These are phyloP conservation scores for Danio choprae DNA, from an alignment of 2,797 vertebrate genomes.

Conservation along the genomic window DNA sequence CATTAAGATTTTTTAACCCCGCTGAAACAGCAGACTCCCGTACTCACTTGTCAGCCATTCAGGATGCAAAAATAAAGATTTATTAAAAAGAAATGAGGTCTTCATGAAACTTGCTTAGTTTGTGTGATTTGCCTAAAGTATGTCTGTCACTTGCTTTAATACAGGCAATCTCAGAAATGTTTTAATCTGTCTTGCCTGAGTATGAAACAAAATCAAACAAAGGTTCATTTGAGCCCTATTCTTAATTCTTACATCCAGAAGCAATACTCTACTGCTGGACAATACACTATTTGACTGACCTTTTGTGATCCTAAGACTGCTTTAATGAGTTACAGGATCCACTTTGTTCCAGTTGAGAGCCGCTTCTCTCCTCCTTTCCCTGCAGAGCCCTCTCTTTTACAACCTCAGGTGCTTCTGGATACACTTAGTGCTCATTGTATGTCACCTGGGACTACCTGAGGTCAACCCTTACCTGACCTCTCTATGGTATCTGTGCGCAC, in stretches of 20 bases:
- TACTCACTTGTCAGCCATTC: background rate
- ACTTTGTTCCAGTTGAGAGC: conserved; percentile 36
- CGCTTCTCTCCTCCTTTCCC: conserved; percentile 21
- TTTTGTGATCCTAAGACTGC: conserved; percentile 46
- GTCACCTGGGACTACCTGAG: conserved; percentile 67
- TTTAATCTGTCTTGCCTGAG: background rate
- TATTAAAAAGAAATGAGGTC: background rate
- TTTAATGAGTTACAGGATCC: conserved; percentile 53
- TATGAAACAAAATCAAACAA: background rate
- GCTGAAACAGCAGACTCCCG: no score
- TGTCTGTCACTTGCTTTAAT: no score
- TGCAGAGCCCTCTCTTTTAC: conserved; percentile 52
- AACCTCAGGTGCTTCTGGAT: conserved; percentile 63
- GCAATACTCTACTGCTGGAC: background rate
- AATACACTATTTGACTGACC: conserved; percentile 34
- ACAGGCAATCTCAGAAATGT: background rate
- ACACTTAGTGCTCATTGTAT: conserved; percentile 65
- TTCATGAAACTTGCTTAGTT: no score
- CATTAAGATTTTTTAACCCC: no score
- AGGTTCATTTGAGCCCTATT: background rate
- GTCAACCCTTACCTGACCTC: conserved; percentile 69
- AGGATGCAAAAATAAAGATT: background rate
- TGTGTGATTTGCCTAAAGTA: no score
- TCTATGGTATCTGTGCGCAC: conserved; percentile 67
- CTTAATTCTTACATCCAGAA: background rate